phyloP scores from a whole-genome alignment of 1,140 invertebrate genomes.

The Melipona quadrifasciata region DNA sequence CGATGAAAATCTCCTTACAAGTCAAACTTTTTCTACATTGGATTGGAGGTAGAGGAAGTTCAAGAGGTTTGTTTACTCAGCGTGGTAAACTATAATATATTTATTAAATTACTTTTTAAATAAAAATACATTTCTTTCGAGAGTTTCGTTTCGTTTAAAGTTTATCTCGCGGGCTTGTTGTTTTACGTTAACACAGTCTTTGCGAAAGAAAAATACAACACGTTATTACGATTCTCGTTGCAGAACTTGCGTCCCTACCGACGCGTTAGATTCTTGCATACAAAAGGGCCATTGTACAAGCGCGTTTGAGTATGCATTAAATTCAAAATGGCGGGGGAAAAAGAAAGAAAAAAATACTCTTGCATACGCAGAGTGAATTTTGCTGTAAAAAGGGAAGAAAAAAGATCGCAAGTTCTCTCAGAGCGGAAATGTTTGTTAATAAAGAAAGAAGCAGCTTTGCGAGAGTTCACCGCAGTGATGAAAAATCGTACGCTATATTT shows the following conservation, averaged over 20 bases:
- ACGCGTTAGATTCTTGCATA: background rate
- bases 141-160: slow-evolving; percentile 18
- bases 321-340: no score
- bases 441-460: no score
- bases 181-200: slow-evolving; percentile 37
- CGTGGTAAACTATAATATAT: slow-evolving; percentile 25
- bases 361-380: no score
- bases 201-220: slow-evolving; percentile 8
- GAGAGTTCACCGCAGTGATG: no score
- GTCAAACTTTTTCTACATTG: background rate
- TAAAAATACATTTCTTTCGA: slow-evolving; percentile 44
- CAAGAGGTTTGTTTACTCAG: background rate
- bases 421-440: no score
- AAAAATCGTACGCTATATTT: no score
- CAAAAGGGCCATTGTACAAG: background rate
- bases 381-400: no score
- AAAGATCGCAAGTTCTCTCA: no score
- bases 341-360: no score
- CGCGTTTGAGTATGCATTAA: no score
- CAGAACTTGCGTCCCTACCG: background rate
- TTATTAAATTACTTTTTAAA: slow-evolving; percentile 42
- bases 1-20: no score
- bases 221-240: background rate
- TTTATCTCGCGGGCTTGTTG: background rate
- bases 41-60: background rate